Conservation (phyloP, 23 tunicate species). For the Diplosoma virens region DNA sequence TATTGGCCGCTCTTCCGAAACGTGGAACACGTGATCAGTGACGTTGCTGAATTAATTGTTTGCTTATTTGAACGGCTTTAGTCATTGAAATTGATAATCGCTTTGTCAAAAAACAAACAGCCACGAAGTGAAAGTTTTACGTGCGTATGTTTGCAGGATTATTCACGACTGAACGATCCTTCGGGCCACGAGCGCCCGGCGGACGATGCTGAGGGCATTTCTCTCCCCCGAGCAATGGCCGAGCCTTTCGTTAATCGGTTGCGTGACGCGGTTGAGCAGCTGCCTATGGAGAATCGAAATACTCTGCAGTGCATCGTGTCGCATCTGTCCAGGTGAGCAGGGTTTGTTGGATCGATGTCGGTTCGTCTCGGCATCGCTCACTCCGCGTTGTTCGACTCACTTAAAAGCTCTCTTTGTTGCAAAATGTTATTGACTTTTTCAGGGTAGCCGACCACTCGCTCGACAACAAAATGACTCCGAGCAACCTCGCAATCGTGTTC, state of each 20-base stretch:
- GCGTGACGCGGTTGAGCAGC: conserved; percentile 34
- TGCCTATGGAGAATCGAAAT: conserved; percentile 71
- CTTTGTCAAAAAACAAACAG: too few species aligned
- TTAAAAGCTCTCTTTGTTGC: not conserved
- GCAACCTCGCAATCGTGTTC: conserved; percentile 86
- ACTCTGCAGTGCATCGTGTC: conserved; percentile 79
- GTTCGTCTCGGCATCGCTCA: not conserved
- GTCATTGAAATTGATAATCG: too few species aligned
- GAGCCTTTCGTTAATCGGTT: conserved; percentile 9
- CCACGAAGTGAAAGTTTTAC: too few species aligned
- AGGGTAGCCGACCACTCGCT: conserved; percentile 58
- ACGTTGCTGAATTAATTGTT: too few species aligned
- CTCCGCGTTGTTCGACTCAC: not conserved
- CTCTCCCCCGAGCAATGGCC: too few species aligned
- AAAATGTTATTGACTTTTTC: not conserved
- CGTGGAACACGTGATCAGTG: too few species aligned
- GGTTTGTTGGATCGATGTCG: not conserved
- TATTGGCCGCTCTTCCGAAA: too few species aligned
- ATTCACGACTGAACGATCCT: too few species aligned
- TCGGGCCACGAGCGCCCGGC: too few species aligned
- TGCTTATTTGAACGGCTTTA: too few species aligned
- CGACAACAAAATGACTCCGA: conserved; percentile 78
- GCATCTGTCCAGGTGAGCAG: conserved; percentile 68
- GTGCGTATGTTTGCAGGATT: too few species aligned
- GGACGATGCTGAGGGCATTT: too few species aligned